phyloP scores from a whole-genome alignment of 37 sponge, comb jelly and placozoan genomes.

The Halichondria panicea region DNA sequence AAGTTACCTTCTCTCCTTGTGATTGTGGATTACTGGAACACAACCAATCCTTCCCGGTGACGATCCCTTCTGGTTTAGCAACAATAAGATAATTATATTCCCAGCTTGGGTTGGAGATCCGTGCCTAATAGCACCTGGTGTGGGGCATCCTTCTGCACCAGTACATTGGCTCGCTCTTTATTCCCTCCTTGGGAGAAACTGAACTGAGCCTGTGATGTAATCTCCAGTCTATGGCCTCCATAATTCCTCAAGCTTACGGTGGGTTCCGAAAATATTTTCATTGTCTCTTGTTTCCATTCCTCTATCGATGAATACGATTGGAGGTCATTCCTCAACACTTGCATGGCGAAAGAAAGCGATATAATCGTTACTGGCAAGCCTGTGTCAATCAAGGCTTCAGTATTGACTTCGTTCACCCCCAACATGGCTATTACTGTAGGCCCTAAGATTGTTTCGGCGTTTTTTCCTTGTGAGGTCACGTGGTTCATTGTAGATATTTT shows the following conservation, averaged over 20 bases:
- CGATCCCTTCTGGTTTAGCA: too few relatives aligned
- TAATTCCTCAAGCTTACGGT: conserved; percentile 27
- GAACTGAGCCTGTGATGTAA: conserved; percentile 15
- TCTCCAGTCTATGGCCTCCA: conserved; percentile 28
- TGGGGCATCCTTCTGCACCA: conserved; percentile 51
- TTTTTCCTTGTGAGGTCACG: not conserved
- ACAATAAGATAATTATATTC: not conserved
- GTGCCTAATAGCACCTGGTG: conserved; percentile 45
- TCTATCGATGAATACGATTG: not conserved
- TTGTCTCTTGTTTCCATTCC: conserved; percentile 3
- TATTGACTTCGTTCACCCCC: conserved; percentile 29
- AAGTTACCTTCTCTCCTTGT: too few relatives aligned
- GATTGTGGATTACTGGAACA: too few relatives aligned
- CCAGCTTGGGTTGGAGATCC: conserved; percentile 37
- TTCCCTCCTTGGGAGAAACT: not conserved
- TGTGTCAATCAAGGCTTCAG: conserved; percentile 45
- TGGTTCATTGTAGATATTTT: not conserved
- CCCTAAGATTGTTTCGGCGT: not conserved
- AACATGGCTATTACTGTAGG: conserved; percentile 20
- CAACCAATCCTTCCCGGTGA: too few relatives aligned
- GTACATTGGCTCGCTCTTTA: conserved; percentile 7
- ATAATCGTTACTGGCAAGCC: conserved; percentile 55
- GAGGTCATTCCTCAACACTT: not conserved
- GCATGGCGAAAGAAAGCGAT: conserved; percentile 13
- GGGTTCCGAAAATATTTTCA: conserved; percentile 4